Evolutionary conservation across 2,797 vertebrate genomes (phyloP), one percentile per base, ranked within the genome.

Genomic region (Gadopsis bispinosus): DNA sequence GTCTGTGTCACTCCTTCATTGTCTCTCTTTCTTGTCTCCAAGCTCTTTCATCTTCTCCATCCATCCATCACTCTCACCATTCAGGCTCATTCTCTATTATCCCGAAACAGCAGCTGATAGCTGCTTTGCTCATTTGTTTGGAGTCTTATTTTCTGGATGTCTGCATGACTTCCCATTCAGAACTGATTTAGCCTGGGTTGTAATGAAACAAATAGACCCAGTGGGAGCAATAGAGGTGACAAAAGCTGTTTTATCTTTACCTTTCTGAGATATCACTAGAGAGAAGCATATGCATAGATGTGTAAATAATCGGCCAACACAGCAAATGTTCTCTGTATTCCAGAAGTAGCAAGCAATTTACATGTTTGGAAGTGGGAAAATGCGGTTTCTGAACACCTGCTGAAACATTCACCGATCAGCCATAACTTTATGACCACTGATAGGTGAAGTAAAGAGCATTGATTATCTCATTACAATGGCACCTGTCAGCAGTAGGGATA

Each of bases 151-250:
- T 89, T 83, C 69, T 79, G 69, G 41, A 74, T 78, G 78, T 74
- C 69, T 87, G 77, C 89, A 71, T 68, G 81, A 61, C 85, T 81
- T 81, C 80, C 76, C 67, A 55, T 50, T 81, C 77, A 59, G 69
- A 83, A 83, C 73, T 55, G 62, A 72, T 85, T 79, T 74, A 75
- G 71, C 79, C 65, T 65, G 13, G 26, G 54, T 82, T 80, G 63
- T 80, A 77, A 84, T 75, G 70, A 80, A 89, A 88, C 77, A 89
- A 90, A 83, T 68, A 65, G 77, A 81, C 43, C 82, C 76, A 11
- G 62, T 8, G 85, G 86, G 85, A 86, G 80, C 72, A 65, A 73
- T 77, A 72, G 73, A 87, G 79, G 79, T 77, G 83, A 88, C 80
- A 72, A 83, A 84, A 72, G 77, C 77, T 55, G 75, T 83, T 86